Percentiles rank a stretch among this genome's conserved stretches.
These are phyloP conservation scores for Drosophila bocqueti DNA, from an alignment of 1,140 invertebrate genomes.

Conservation along the genomic window DNA sequence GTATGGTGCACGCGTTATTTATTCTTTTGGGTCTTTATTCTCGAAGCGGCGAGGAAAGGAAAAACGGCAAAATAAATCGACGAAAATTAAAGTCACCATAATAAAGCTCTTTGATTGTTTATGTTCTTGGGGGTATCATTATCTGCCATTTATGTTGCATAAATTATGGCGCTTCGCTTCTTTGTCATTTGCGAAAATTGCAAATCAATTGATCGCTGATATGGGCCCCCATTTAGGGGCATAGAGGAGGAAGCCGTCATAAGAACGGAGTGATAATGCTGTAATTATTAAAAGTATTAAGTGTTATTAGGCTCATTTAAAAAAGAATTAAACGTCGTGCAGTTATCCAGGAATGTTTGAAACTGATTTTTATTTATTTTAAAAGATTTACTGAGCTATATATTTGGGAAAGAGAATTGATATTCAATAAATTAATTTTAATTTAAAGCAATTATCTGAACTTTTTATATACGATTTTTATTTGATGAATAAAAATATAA, in stretches of 20 bases:
- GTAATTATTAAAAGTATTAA: slow-evolving; percentile 17
- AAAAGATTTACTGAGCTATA: not conserved
- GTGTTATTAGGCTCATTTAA: not conserved
- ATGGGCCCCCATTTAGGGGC: slow-evolving; percentile 17
- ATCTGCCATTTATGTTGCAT: slow-evolving; percentile 76
- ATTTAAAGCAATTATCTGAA: not conserved
- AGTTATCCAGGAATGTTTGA: not conserved
- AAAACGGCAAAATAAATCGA: slow-evolving; percentile 35
- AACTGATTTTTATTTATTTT: not conserved
- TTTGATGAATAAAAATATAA: not conserved
- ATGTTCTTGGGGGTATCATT: slow-evolving; percentile 48
- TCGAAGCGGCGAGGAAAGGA: slow-evolving; percentile 6
- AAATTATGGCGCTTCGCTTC: slow-evolving; percentile 69
- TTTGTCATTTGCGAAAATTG: slow-evolving; percentile 68
- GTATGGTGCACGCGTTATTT: slow-evolving; percentile 75
- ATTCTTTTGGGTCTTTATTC: slow-evolving; percentile 65
- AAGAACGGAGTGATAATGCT: slow-evolving; percentile 15
- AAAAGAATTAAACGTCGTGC: not conserved
- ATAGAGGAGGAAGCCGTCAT: slow-evolving; percentile 11
- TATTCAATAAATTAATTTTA: not conserved
- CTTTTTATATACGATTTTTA: not conserved
- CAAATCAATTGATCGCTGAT: slow-evolving; percentile 52
- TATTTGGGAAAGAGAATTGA: not conserved
- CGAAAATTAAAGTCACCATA: slow-evolving; percentile 53
- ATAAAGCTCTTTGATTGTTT: slow-evolving; percentile 44